Evolutionary conservation across 2,113 vertebrate species (phyloP), one percentile per base, ranked within the genome.

Genomic region (Turdus rufiventris): DNA sequence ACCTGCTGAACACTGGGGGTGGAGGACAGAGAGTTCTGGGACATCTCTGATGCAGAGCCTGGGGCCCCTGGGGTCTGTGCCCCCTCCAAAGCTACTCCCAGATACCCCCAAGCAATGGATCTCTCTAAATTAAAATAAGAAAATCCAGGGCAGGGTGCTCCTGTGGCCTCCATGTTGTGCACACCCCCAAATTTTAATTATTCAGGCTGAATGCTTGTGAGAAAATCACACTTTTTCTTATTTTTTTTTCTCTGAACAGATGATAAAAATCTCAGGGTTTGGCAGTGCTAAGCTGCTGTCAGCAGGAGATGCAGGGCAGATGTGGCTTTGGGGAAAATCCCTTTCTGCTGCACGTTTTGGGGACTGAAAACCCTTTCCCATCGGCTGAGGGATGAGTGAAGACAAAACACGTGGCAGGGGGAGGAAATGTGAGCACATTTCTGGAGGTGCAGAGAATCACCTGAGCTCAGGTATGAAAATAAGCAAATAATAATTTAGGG

Each of bases 1-100:
- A 66, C 62, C 79, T 85, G 87, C 91, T 75, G 93, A 20, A 60
- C n/a, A 1, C 11, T 0, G 80, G 84, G 88, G 77, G 65, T 23
- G 66, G 73, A 82, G 93, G 74, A 89, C 74, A 56, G 36, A 60
- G 51, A n/a, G 68, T 89, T 96, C 87, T 67, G 73, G 24, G 19
- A 43, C 45, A 77, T 70, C 38, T 14, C 0, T 70, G 68, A 31
- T 54, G 33, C 12, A 42, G 18, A 51, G 8, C 26, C 61, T 42
- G 58, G 0, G 2, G 42, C 7, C 3, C 25, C 42, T 1, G 6
- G 26, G 51, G 10, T 43, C 65, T 18, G 21, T 34, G 23, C 6
- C 18, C 13, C 15, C 25, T 36, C 53, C 7, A 24, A 26, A 38
- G 50, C 18, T 1, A 1, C 36, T 54, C 51, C 50, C 67, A 73